Conservation (phyloP, 2,888 invertebrate genomes). For the Galerucella nymphaeae region DNA sequence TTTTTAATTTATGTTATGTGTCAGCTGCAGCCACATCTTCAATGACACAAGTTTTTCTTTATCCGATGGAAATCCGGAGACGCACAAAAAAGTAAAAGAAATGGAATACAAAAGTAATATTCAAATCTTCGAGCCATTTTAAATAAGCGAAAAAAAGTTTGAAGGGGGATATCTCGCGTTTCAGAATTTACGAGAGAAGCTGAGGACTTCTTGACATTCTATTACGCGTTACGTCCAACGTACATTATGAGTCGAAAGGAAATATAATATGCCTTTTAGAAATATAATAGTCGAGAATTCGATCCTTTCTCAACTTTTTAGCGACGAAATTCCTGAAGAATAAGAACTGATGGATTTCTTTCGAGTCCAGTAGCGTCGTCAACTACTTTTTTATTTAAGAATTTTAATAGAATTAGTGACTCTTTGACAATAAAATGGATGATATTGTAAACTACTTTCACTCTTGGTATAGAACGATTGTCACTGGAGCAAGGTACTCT, state of each 20-base stretch:
- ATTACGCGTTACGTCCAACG: conserved; percentile 25
- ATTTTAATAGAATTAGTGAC: background rate
- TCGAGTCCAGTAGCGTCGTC: conserved; percentile 8
- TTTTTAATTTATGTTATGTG: background rate
- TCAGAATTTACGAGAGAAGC: conserved; percentile 28
- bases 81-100: conserved; percentile 17
- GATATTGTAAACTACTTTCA: too few species aligned
- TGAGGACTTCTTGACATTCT: conserved; percentile 37
- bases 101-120: conserved; percentile 31
- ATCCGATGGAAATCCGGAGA: conserved; percentile 2
- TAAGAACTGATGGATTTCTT: conserved; percentile 12
- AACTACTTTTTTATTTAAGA: background rate
- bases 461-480: too few species aligned
- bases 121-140: conserved; percentile 26
- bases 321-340: conserved; percentile 20
- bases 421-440: background rate
- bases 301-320: conserved; percentile 24
- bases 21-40: background rate
- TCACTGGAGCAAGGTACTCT: too few species aligned
- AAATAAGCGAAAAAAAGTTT: conserved; percentile 31
- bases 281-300: conserved; percentile 36
- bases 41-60: conserved; percentile 12
- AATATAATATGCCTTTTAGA: conserved; percentile 37
- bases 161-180: conserved; percentile 29
- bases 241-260: conserved; percentile 31